Base-by-base conservation (phyloP, 2,888 invertebrate species). In the Drosophila acutilabella region DNA sequence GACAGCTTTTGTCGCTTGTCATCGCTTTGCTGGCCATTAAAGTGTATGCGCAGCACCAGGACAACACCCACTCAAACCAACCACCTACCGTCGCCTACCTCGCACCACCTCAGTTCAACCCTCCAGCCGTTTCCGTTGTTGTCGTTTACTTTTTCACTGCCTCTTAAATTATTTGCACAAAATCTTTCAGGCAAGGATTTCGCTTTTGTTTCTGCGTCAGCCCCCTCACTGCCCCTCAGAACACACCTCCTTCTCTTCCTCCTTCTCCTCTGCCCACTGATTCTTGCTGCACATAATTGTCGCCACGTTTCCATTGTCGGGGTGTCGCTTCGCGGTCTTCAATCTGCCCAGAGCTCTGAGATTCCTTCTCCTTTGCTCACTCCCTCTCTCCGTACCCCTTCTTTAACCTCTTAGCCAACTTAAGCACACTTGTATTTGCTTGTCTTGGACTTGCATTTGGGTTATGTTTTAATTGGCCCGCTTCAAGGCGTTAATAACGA, bases 401-500 rank as follows among this genome's bases (percentile, higher is more conserved):
- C 10, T 13, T 13, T 13, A 4, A 16, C 2, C n/a, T 44, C 42
- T 0, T 3, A 1, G 36, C 26, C 47, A 14, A 54, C 67, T 67
- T 48, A 41, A 73, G 70, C 51, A 16, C 26, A 11, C 38, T 59
- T 76, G 54, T 47, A 54, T 77, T 79, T 84, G 71, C 71, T 58
- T 70, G 71, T 66, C 72, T 74, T 58, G 50, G 50, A 85, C 67
- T 76, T 88, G 89, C 90, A 91, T 91, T 92, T 90, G 90, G 91
- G 91, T 91, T 91, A 91, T 85, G 78, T 91, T 91, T 91, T 92
- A 92, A 92, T 92, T 92, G 92, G 89, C 88, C 87, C 64, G 64
- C 73, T 82, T 84, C 53, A 42, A 69, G 69, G 69, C 69, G 58
- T 42, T 76, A 20, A 58, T 60, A 72, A 64, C 50, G 45, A 67